These are phyloP conservation scores for Globodera rostochiensis DNA, from an alignment of 1,140 invertebrate species.

Conservation along the genomic window DNA sequence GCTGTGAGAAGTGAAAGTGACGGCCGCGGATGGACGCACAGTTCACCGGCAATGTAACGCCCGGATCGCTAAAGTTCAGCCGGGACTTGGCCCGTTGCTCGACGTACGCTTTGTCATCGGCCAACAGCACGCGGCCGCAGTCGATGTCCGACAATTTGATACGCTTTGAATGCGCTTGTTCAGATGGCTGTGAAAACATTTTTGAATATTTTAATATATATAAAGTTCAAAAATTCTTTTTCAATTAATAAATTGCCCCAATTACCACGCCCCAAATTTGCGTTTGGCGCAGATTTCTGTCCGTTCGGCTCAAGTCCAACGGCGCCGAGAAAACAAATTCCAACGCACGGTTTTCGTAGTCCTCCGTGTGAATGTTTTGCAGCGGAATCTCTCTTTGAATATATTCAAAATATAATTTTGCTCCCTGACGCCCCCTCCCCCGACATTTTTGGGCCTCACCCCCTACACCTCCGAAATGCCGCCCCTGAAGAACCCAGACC, in stretches of 20 bases:
- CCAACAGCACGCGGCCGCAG: slow-evolving; percentile 16
- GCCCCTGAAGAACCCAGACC: no score
- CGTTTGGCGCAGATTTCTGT: background rate
- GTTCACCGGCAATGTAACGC: slow-evolving; percentile 27
- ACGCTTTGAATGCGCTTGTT: background rate
- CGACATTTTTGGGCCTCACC: no score
- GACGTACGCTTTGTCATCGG: slow-evolving; percentile 26
- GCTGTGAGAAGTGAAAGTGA: slow-evolving; percentile 29
- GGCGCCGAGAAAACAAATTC: background rate
- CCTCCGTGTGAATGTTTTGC: background rate
- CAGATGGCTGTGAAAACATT: background rate
- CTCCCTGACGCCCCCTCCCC: no score
- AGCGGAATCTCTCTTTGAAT: background rate
- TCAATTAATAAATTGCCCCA: background rate
- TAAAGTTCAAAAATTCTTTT: background rate
- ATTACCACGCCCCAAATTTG: background rate
- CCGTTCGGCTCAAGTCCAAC: background rate
- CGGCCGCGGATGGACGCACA: slow-evolving; percentile 26
- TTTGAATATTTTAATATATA: background rate
- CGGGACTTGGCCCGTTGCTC: slow-evolving; percentile 15
- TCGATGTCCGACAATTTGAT: slow-evolving; percentile 6
- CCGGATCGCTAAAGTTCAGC: background rate
- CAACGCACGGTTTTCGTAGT: background rate
- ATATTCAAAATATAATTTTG: background rate
- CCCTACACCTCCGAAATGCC: no score